These are phyloP conservation scores for Graptemys geographica DNA, from an alignment of 2,797 vertebrate genomes.

Conservation along the genomic window DNA sequence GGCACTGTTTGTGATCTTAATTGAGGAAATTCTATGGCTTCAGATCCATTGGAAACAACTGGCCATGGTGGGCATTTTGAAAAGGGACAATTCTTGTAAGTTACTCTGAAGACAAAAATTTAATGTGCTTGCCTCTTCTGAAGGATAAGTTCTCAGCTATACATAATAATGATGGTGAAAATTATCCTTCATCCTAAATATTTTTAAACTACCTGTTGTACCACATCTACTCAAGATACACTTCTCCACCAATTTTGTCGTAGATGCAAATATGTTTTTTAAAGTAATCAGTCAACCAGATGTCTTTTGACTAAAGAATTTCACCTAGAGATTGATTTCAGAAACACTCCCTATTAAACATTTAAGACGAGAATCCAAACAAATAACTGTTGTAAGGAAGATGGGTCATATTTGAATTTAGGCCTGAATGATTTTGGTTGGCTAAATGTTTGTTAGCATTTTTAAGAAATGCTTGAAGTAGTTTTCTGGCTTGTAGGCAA, in stretches of 20 bases:
- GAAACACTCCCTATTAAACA: too few relatives aligned
- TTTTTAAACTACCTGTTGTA: neutral
- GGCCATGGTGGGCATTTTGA: neutral
- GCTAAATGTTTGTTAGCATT: too few relatives aligned
- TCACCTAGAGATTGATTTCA: too few relatives aligned
- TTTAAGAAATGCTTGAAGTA: too few relatives aligned
- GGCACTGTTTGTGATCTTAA: neutral
- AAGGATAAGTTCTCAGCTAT: neutral
- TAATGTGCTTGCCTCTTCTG: neutral
- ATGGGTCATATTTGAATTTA: too few relatives aligned
- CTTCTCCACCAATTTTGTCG: neutral
- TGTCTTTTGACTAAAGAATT: too few relatives aligned
- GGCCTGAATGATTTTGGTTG: too few relatives aligned
- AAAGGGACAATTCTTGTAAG: neutral
- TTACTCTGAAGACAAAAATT: neutral
- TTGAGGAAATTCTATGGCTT: neutral
- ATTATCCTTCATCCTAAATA: neutral
- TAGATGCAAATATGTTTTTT: fast-evolving
- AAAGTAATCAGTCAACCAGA: too few relatives aligned
- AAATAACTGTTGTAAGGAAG: too few relatives aligned
- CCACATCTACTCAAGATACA: neutral
- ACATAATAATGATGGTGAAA: neutral
- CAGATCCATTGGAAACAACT: neutral
- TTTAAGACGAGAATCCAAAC: too few relatives aligned
- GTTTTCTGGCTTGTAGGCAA: too few relatives aligned